phyloP scores from a whole-genome alignment of 2,888 invertebrate species.

The Arctia plantaginis region DNA sequence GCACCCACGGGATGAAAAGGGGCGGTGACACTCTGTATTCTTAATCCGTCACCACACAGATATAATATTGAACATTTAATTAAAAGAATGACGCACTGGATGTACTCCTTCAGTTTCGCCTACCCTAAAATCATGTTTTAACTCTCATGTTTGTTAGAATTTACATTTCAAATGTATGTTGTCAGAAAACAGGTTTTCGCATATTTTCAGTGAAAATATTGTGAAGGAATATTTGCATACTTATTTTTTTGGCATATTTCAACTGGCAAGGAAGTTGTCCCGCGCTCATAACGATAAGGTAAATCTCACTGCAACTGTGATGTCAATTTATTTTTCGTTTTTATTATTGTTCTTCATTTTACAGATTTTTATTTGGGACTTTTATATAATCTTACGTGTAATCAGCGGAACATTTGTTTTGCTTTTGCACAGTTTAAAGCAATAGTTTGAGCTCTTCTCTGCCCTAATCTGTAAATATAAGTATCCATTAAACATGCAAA shows the following conservation, averaged over 20 bases:
- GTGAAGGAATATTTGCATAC: slow-evolving; percentile 9
- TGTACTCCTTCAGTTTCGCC: background rate
- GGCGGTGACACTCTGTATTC: too few relatives aligned
- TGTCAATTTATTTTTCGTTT: background rate
- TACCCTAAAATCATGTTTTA: background rate
- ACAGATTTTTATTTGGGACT: background rate
- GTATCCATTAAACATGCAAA: too few relatives aligned
- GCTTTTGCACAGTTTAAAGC: too few relatives aligned
- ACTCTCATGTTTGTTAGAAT: slow-evolving; percentile 1
- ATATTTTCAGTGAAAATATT: slow-evolving; percentile 16
- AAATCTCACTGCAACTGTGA: background rate
- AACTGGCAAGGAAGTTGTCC: background rate
- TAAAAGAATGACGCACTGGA: background rate
- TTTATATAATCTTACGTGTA: background rate
- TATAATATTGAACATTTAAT: background rate
- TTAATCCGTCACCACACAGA: too few relatives aligned
- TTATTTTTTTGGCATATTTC: slow-evolving; percentile 8
- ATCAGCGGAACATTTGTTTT: too few relatives aligned
- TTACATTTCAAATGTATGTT: slow-evolving; percentile 7
- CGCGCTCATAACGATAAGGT: background rate
- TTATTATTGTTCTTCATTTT: background rate
- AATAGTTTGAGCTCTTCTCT: too few relatives aligned
- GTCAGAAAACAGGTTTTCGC: slow-evolving; percentile 4
- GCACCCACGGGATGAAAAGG: too few relatives aligned
- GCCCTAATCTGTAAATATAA: too few relatives aligned